These are phyloP conservation scores for Rotaria socialis DNA, from an alignment of 2,888 invertebrate genomes.

Conservation along the genomic window DNA sequence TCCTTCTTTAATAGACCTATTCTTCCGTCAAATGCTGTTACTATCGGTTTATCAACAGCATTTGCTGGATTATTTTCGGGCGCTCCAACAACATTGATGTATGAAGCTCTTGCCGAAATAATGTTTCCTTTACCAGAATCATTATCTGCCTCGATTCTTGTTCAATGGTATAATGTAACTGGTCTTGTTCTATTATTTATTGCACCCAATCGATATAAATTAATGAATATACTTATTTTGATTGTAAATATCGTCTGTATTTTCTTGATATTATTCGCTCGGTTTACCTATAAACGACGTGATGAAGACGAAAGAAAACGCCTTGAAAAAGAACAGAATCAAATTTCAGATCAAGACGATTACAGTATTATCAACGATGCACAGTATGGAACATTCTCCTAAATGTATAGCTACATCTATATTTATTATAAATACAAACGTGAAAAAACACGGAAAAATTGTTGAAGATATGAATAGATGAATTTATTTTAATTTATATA, in stretches of 20 bases:
- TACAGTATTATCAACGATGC: not conserved
- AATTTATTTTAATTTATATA: no score
- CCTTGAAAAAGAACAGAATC: not conserved
- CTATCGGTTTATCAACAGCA: not conserved
- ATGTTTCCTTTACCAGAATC: constrained; percentile 27
- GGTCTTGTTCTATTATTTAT: not conserved
- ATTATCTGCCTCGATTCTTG: constrained; percentile 13
- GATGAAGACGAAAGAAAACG: constrained; percentile 34
- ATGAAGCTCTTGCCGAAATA: constrained; percentile 22
- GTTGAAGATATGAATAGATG: no score
- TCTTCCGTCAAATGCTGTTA: not conserved
- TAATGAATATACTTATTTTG: constrained; percentile 19
- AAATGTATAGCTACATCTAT: not conserved
- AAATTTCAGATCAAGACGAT: not conserved
- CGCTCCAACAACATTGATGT: not conserved
- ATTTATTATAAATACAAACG: no score
- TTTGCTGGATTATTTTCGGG: not conserved
- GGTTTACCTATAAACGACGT: not conserved
- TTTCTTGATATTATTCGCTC: not conserved
- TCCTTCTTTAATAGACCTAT: not conserved
- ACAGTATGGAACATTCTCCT: not conserved
- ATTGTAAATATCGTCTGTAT: not conserved
- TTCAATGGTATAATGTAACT: not conserved
- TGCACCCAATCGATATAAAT: constrained; percentile 13
- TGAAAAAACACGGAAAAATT: no score